Conservation (phyloP, 2,888 invertebrate genomes). For the Nezara viridula region DNA sequence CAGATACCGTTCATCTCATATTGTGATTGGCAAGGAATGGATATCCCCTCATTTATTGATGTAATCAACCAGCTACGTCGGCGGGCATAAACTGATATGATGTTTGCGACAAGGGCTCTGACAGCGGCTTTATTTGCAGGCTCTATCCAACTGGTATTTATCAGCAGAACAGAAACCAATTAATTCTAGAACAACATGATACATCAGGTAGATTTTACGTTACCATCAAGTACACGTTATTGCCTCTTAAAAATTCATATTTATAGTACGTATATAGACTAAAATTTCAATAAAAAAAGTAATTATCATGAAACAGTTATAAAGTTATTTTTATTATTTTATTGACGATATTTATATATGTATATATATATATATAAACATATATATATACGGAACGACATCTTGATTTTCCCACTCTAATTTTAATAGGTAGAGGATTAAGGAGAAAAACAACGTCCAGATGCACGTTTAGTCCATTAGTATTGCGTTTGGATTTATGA, state of each 20-base stretch:
- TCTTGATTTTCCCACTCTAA: too few relatives aligned
- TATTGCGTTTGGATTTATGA: too few relatives aligned
- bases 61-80: neutral
- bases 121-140: neutral
- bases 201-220: neutral
- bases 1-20: too few relatives aligned
- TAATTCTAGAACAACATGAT: neutral
- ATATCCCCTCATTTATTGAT: neutral
- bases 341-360: too few relatives aligned
- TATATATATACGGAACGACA: too few relatives aligned
- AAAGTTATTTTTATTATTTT: neutral
- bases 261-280: neutral
- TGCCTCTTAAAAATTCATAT: neutral
- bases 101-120: neutral
- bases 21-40: neutral
- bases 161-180: neutral
- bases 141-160: neutral
- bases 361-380: too few relatives aligned
- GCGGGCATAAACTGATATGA: neutral
- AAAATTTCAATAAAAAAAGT: neutral
- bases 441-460: too few relatives aligned
- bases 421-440: too few relatives aligned
- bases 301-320: neutral
- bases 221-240: neutral
- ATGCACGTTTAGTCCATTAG: too few relatives aligned